These are phyloP conservation scores for Phenganax subtilis DNA, from an alignment of 92 coral and sea anemone genomes.

Conservation along the genomic window DNA sequence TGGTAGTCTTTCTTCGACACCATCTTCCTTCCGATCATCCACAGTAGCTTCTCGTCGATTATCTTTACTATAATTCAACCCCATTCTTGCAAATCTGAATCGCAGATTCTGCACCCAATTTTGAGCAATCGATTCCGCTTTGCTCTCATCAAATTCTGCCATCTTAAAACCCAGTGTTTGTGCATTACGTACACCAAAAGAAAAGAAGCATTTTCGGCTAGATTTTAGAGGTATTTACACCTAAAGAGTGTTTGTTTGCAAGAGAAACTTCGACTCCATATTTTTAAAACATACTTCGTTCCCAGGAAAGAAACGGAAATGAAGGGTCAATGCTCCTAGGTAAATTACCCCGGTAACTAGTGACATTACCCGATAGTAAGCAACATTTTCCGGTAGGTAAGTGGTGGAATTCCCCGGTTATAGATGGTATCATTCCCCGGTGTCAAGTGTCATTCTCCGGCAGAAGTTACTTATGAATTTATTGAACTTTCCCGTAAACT, in stretches of 20 bases:
- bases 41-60: constrained; percentile 51
- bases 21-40: constrained; percentile 41
- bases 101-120: constrained; percentile 57
- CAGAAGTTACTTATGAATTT: no score
- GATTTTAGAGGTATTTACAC: neutral
- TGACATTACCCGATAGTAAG: no score
- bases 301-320: no score
- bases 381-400: no score
- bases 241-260: neutral
- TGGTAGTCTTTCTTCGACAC: constrained; percentile 23
- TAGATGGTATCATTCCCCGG: no score
- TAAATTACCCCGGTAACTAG: no score
- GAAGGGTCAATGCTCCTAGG: no score
- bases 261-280: neutral
- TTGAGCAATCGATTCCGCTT: constrained; percentile 62
- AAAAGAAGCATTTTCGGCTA: neutral
- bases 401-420: no score
- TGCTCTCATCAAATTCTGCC: constrained; percentile 69
- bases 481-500: no score
- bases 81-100: constrained; percentile 19
- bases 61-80: neutral
- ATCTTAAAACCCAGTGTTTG: constrained; percentile 32
- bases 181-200: neutral
- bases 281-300: constrained; percentile 18
- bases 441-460: no score